These are phyloP conservation scores for Heliconius melpomene DNA, from an alignment of 1,140 invertebrate genomes.

Conservation along the genomic window DNA sequence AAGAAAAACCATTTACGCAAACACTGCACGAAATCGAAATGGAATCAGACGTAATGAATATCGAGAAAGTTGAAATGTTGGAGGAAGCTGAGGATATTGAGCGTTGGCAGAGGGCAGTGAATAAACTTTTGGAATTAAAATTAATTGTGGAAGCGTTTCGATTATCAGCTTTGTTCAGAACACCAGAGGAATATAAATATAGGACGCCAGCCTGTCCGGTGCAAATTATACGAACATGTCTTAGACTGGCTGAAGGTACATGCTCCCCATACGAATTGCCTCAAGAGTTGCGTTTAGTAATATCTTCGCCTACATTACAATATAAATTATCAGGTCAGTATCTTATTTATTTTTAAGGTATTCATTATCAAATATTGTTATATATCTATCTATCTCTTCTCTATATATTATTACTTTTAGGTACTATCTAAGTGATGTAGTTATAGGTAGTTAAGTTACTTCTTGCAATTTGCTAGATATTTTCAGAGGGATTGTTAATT, in stretches of 20 bases:
- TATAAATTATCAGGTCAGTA: conserved; percentile 67
- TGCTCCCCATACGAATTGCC: conserved; percentile 73
- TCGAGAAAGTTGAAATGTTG: conserved; percentile 61
- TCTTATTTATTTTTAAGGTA: neutral
- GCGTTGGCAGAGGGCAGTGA: conserved; percentile 59
- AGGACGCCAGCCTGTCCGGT: conserved; percentile 63
- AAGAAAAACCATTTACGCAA: conserved; percentile 63
- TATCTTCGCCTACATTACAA: conserved; percentile 65
- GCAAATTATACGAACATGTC: conserved; percentile 66
- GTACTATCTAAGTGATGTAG: too few relatives aligned
- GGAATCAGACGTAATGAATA: conserved; percentile 72
- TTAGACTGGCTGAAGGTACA: conserved; percentile 66
- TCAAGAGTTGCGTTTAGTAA: conserved; percentile 68
- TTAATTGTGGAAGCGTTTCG: conserved; percentile 69
- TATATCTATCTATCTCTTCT: too few relatives aligned
- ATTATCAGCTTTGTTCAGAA: conserved; percentile 64
- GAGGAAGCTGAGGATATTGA: conserved; percentile 64
- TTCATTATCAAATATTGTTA: neutral
- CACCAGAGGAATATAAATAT: conserved; percentile 58
- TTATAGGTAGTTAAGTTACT: too few relatives aligned
- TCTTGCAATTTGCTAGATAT: too few relatives aligned
- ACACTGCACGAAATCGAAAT: conserved; percentile 73
- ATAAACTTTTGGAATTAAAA: conserved; percentile 61
- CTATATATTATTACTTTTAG: too few relatives aligned
- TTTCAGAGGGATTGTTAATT: too few relatives aligned